Evolutionary conservation across 2,797 vertebrate species (phyloP), one percentile per base, ranked within the genome.

Genomic region (Lates japonicus): DNA sequence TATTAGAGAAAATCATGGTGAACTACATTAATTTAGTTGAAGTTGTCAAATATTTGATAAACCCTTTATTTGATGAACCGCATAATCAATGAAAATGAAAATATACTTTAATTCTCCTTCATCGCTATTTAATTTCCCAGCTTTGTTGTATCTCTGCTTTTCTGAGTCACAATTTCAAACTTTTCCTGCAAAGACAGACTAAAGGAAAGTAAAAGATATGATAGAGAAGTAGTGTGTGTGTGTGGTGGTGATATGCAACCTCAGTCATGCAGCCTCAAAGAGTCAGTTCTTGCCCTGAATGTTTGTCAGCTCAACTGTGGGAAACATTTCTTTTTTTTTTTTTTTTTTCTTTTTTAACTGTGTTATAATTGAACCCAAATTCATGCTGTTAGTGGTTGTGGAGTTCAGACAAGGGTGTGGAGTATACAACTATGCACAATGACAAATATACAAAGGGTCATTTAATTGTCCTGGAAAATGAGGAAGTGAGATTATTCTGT

Each of bases 401-500:
- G 52, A 48, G 58, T 57, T 65, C 0, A 71, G 54, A 81, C 51
- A 29, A 29, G 62, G 39, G 14, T 64, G 64, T n/a, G 59, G 48
- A 60, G 63, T 4, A 55, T 70, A 44, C 44, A 83, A 88, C 20
- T 52, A 33, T 22, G 49, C 44, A 39, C 59, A 83, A 79, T 66
- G 75, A 79, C 74, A 82, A 87, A 76, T 62, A 66, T 42, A 85
- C 71, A 60, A 58, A 61, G 51, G 83, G 81, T 87, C 75, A 70
- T 70, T 67, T 79, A 81, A 83, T 86, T 70, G 78, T 73, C 39
- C 7, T 19, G 57, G 29, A 60, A 79, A 73, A 83, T 78, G 70
- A 84, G 82, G 86, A 88, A 87, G 75, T 82, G 19, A 84, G 75
- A 87, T 87, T 77, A 74, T 46, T 70, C 0, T n/a, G 62, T 19